Percentiles rank a stretch among this genome's conserved stretches.
Conservation (phyloP, 2,888 invertebrate genomes). For the Cantharis rufa region DNA sequence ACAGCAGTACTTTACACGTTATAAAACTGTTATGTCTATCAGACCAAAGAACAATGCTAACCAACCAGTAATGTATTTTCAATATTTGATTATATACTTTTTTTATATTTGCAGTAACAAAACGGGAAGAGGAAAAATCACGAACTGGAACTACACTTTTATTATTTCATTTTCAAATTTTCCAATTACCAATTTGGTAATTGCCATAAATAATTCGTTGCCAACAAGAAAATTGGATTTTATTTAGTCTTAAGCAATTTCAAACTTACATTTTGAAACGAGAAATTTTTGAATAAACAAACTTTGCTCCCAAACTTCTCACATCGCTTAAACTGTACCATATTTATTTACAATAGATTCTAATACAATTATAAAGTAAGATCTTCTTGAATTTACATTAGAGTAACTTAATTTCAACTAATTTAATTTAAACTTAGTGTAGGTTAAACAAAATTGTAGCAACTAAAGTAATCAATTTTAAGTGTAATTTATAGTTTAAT, state of each 20-base stretch:
- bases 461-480: neutral
- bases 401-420: neutral
- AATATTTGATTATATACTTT: neutral
- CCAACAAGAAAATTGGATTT: conserved; percentile 11
- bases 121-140: neutral
- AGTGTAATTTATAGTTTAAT: neutral
- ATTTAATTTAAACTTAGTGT: conserved; percentile 6
- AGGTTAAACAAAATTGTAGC: neutral
- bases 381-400: neutral
- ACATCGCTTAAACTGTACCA: neutral
- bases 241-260: neutral
- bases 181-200: neutral
- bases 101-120: neutral
- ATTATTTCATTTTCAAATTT: neutral
- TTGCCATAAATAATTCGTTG: neutral
- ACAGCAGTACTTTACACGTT: neutral
- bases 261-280: neutral
- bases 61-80: conserved; percentile 13
- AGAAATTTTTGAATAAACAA: neutral
- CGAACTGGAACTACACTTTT: neutral
- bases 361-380: neutral
- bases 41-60: neutral
- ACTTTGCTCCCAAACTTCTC: neutral
- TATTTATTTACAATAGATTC: neutral
- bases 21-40: conserved; percentile 11